Conservation (phyloP, 1,140 invertebrate genomes). For the Cephus cinctus region DNA sequence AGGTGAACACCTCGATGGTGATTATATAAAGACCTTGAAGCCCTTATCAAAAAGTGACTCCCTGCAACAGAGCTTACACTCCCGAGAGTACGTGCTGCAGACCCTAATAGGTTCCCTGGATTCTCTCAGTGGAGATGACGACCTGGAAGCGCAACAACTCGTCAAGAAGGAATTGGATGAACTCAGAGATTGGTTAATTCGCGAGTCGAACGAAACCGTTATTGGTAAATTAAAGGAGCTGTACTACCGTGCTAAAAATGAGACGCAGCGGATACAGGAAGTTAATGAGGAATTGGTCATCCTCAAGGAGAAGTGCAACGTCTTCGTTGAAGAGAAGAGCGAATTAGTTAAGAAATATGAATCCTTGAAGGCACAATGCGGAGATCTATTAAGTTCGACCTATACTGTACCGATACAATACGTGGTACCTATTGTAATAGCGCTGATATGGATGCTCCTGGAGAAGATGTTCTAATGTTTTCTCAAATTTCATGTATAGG, state of each 20-base stretch:
- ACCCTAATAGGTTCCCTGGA: conserved; percentile 33
- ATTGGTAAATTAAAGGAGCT: conserved; percentile 34
- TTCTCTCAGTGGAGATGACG: conserved; percentile 28
- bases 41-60: conserved; percentile 3
- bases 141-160: conserved; percentile 28
- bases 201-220: conserved; percentile 32
- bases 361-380: conserved; percentile 45
- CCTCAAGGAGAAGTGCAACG: conserved; percentile 56
- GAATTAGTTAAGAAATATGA: conserved; percentile 47
- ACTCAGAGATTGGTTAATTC: conserved; percentile 39
- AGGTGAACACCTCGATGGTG: conserved; percentile 26
- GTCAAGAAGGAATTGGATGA: conserved; percentile 37
- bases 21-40: conserved; percentile 6
- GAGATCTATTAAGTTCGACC: conserved; percentile 42
- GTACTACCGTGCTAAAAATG: conserved; percentile 45
- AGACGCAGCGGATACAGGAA: conserved; percentile 47
- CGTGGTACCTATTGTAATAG: conserved; percentile 42
- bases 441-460: conserved; percentile 46
- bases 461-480: conserved; percentile 50
- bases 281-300: conserved; percentile 56
- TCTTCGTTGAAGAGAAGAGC: conserved; percentile 51
- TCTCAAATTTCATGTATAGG: neutral
- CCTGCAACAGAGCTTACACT: conserved; percentile 7
- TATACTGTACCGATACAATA: conserved; percentile 53
- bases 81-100: conserved; percentile 35